Evolutionary conservation across 30 jellyfish, hydroid and myxozoan species (phyloP).

Genomic region (Aurelia sp.): DNA sequence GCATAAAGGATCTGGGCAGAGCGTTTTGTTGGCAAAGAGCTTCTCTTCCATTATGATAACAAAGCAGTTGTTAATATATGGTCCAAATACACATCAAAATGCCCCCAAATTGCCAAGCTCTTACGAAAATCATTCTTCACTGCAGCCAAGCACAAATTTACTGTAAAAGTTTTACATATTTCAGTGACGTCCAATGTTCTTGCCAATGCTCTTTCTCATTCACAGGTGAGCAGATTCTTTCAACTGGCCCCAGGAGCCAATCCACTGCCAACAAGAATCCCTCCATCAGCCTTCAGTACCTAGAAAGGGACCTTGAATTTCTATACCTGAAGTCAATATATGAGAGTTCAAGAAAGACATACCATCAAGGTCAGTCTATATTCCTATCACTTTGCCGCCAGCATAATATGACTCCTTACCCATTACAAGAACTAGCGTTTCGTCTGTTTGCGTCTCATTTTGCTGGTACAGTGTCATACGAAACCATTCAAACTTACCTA

Average conservation of each 20-base stretch:
- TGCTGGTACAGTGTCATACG: not conserved
- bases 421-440: not conserved
- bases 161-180: not conserved
- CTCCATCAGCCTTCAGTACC: not conserved
- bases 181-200: not conserved
- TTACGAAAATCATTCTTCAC: not conserved
- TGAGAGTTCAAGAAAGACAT: not conserved
- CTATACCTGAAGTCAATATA: constrained; percentile 1
- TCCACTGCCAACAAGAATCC: not conserved
- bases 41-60: constrained; percentile 34
- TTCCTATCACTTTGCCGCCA: not conserved
- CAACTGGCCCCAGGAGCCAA: not conserved
- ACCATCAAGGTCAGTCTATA: not conserved
- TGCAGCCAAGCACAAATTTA: constrained; percentile 5
- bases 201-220: constrained; percentile 22
- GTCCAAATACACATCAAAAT: not conserved
- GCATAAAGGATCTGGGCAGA: too few relatives aligned
- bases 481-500: constrained; percentile 4
- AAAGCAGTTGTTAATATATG: constrained; percentile 12
- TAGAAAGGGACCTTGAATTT: not conserved
- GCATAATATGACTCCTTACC: not conserved
- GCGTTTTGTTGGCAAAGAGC: too few relatives aligned
- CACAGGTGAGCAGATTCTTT: not conserved
- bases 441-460: not conserved
- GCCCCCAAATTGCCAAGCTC: constrained; percentile 2